A percentile compares a stretch with the other conserved stretches of the same genome.
phyloP scores from a whole-genome alignment of 2,113 vertebrate genomes.

The Ibidorhyncha struthersii region DNA sequence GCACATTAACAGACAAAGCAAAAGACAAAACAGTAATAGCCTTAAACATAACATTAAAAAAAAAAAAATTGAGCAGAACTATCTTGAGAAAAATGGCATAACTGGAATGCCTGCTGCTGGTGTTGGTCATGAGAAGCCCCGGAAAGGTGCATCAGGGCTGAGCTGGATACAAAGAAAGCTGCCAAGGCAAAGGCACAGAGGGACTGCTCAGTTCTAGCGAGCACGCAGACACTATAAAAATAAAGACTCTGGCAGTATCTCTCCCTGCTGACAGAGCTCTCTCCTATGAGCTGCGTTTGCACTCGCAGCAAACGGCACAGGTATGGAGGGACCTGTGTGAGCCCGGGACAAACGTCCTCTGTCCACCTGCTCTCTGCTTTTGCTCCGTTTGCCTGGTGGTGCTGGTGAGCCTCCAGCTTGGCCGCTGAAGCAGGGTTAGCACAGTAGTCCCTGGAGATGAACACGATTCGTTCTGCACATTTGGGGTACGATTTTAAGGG shows the following conservation, averaged over 20 bases:
- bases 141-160: background rate
- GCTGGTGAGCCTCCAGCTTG: background rate
- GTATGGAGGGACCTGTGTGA: accelerated
- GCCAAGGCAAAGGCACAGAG: background rate
- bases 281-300: background rate
- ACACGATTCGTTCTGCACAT: accelerated
- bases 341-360: accelerated
- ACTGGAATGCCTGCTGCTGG: background rate
- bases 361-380: background rate
- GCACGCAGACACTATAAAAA: background rate
- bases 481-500: background rate
- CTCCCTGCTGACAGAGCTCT: background rate
- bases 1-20: background rate
- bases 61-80: background rate
- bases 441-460: background rate
- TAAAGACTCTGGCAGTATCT: background rate
- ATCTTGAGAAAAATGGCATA: background rate
- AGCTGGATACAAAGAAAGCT: background rate
- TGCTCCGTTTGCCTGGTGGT: background rate
- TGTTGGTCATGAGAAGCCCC: background rate
- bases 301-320: accelerated
- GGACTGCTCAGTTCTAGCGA: background rate
- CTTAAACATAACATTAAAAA: background rate
- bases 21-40: background rate
- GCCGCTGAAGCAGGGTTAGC: background rate